These are phyloP conservation scores for Tauraco erythrolophus DNA, from an alignment of 2,113 vertebrate species.

Conservation along the genomic window DNA sequence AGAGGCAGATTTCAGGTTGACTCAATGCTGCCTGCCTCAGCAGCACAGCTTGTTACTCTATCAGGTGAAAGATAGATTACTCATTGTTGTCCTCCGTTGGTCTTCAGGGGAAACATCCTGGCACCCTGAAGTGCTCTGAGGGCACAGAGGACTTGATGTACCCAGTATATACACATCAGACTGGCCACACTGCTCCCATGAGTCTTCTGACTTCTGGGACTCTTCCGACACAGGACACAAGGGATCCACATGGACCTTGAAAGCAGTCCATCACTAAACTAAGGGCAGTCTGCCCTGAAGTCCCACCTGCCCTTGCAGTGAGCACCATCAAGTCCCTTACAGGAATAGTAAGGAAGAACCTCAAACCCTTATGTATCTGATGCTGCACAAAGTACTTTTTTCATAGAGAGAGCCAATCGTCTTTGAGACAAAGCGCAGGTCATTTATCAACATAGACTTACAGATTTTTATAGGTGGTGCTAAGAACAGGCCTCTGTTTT, in stretches of 20 bases:
- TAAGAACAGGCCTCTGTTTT: not conserved
- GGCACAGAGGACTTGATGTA: not conserved
- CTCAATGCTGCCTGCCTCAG: not conserved
- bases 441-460: not conserved
- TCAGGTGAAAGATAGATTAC: not conserved
- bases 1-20: not conserved
- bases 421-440: not conserved
- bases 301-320: not conserved
- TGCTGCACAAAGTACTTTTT: not conserved
- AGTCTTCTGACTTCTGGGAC: not conserved
- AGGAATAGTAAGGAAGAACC: not conserved
- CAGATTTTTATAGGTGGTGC: not conserved
- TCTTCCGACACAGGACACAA: not conserved
- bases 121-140: not conserved
- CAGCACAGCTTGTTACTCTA: not conserved
- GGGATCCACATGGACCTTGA: fast-evolving
- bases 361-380: not conserved
- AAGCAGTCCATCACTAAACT: not conserved
- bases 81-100: fast-evolving
- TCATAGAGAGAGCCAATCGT: not conserved
- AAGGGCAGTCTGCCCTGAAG: fast-evolving
- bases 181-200: not conserved
- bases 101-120: not conserved
- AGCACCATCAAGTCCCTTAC: not conserved
- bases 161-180: fast-evolving